Percentiles rank a stretch among this genome's conserved stretches.
Conservation (phyloP, 2,888 invertebrate genomes). For the Zhengitettix transpicula region DNA sequence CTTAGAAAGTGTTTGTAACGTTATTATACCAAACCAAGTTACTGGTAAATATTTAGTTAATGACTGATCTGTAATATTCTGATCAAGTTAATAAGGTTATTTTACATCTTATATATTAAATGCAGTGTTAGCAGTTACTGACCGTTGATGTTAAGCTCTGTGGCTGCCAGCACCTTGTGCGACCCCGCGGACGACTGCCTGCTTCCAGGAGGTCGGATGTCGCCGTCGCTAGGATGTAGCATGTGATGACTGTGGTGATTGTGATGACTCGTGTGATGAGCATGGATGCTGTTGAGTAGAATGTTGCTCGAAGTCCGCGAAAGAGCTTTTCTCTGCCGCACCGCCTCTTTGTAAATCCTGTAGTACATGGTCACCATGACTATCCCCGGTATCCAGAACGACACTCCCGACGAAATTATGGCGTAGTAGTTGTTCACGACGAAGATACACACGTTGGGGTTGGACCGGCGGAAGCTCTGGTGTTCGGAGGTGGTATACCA, state of each 20-base stretch:
- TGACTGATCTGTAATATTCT: no score
- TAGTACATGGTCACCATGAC: constrained; percentile 89
- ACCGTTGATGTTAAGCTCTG: constrained; percentile 56
- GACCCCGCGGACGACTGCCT: constrained; percentile 34
- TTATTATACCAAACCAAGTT: no score
- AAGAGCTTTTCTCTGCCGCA: constrained; percentile 63
- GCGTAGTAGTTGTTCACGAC: constrained; percentile 78
- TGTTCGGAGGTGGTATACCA: constrained; percentile 85
- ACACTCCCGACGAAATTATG: constrained; percentile 73
- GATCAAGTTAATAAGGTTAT: no score
- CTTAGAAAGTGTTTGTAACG: no score
- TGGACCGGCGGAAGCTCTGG: constrained; percentile 35
- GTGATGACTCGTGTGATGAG: constrained; percentile 54
- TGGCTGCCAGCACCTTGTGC: constrained; percentile 36
- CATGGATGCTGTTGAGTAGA: constrained; percentile 66
- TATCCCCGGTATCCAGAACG: constrained; percentile 84
- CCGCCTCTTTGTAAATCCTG: constrained; percentile 69
- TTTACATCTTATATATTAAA: no score
- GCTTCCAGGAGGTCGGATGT: constrained; percentile 34
- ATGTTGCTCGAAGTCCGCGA: constrained; percentile 77
- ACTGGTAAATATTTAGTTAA: no score
- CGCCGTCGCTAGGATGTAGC: constrained; percentile 41
- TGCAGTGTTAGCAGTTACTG: constrained; percentile 20
- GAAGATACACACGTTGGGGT: constrained; percentile 67
- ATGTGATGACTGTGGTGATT: constrained; percentile 44